These are phyloP conservation scores for Pseudocheirus occidentalis DNA, from an alignment of 2,797 vertebrate species.

Conservation along the genomic window DNA sequence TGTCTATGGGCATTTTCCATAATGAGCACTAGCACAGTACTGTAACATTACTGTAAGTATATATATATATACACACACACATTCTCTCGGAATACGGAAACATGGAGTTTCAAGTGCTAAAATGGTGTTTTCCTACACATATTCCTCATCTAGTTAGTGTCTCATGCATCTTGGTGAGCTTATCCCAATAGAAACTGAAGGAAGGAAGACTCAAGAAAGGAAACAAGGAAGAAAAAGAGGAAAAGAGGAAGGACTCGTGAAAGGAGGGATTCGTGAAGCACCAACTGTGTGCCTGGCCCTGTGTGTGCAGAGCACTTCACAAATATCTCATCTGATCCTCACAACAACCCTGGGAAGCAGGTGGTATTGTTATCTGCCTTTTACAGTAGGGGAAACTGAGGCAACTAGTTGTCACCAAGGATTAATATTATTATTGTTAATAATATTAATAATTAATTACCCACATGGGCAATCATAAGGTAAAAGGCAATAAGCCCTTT, in stretches of 20 bases:
- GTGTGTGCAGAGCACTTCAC: not conserved
- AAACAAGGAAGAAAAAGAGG: not conserved
- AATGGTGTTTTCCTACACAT: not conserved
- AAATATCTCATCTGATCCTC: not conserved
- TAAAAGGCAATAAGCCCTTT: conserved; percentile 33
- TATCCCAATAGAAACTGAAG: not conserved
- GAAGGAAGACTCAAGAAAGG: not conserved
- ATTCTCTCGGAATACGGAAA: not conserved
- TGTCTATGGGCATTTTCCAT: not conserved
- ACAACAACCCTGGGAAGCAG: too few relatives aligned
- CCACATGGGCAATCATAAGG: not conserved
- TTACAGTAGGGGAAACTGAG: too few relatives aligned
- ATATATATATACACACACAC: not conserved
- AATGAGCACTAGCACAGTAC: not conserved
- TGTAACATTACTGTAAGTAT: not conserved
- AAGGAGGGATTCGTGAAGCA: not conserved
- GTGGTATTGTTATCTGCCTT: too few relatives aligned
- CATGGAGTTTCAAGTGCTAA: not conserved
- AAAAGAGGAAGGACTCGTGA: not conserved
- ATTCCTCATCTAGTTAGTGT: not conserved
- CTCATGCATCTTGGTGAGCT: not conserved
- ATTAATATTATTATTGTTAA: conserved; percentile 19
- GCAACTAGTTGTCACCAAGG: not conserved
- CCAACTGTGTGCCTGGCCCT: not conserved
- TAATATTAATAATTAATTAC: conserved; percentile 12